Conservation (phyloP, 2,888 invertebrate genomes). For the Spatulosminthurus flaviceps region DNA sequence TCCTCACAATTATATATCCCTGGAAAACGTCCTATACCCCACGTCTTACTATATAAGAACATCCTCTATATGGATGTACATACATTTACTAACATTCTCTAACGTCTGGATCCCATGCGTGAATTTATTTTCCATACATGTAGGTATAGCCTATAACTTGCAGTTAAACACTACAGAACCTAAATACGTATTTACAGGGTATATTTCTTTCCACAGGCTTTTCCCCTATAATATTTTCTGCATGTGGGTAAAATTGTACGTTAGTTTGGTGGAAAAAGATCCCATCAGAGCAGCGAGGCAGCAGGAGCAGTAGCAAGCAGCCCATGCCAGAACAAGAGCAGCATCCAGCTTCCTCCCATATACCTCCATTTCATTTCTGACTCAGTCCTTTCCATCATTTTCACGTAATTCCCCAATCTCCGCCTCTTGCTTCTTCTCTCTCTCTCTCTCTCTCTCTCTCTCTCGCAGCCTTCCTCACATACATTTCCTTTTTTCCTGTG, state of each 20-base stretch:
- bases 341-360: background rate
- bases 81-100: too few species aligned
- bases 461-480: slow-evolving; percentile 44
- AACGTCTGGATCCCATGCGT: too few species aligned
- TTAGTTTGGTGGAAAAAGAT: slow-evolving; percentile 24
- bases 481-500: slow-evolving; percentile 48
- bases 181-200: background rate
- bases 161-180: too few species aligned
- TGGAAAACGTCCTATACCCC: too few species aligned
- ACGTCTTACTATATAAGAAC: too few species aligned
- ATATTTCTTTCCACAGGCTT: slow-evolving; percentile 54
- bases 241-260: background rate
- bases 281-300: slow-evolving; percentile 21
- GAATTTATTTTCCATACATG: too few species aligned
- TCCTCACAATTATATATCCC: too few species aligned
- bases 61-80: too few species aligned
- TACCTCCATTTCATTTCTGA: slow-evolving; percentile 39
- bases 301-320: background rate
- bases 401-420: slow-evolving; percentile 62
- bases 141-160: too few species aligned
- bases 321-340: too few species aligned
- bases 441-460: slow-evolving; percentile 45
- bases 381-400: slow-evolving; percentile 58
- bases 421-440: slow-evolving; percentile 44
- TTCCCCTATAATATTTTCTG: slow-evolving; percentile 29